These are phyloP conservation scores for Zosterops borbonicus DNA, from an alignment of 2,113 vertebrate species.

Conservation along the genomic window DNA sequence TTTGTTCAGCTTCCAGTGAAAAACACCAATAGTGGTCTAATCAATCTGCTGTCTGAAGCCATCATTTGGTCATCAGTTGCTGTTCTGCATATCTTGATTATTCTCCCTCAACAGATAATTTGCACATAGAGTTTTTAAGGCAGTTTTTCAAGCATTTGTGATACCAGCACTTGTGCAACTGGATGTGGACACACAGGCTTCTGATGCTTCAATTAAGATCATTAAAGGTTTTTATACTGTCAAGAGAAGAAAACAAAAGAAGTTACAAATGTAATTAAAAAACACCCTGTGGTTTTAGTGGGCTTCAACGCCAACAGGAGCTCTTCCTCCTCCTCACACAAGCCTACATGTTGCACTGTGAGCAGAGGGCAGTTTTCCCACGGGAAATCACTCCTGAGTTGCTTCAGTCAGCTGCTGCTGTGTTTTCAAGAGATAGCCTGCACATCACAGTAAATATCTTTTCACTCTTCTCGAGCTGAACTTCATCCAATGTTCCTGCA, in stretches of 20 bases:
- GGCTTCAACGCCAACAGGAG: not conserved
- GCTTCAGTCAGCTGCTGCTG: not conserved
- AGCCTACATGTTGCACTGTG: rapidly evolving
- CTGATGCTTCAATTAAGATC: not conserved
- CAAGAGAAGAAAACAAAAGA: not conserved
- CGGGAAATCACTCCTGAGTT: not conserved
- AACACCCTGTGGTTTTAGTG: not conserved
- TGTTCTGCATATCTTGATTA: not conserved
- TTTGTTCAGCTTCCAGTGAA: not conserved
- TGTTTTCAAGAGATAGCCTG: not conserved
- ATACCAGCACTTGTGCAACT: not conserved
- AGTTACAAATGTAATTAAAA: not conserved
- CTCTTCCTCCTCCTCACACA: not conserved
- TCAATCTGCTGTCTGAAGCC: not conserved
- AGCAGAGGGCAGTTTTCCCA: not conserved
- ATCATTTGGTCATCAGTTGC: not conserved
- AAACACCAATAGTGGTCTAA: not conserved
- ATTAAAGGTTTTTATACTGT: not conserved
- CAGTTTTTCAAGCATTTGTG: not conserved
- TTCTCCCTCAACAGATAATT: not conserved
- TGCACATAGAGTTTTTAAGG: not conserved
- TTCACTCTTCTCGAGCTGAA: not conserved
- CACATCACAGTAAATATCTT: not conserved
- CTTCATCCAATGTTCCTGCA: not conserved
- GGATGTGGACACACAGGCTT: not conserved